A percentile compares a stretch with the other conserved stretches of the same genome.
Evolutionary conservation across 2,113 vertebrate genomes (phyloP).

Genomic region (Nipponia nippon): DNA sequence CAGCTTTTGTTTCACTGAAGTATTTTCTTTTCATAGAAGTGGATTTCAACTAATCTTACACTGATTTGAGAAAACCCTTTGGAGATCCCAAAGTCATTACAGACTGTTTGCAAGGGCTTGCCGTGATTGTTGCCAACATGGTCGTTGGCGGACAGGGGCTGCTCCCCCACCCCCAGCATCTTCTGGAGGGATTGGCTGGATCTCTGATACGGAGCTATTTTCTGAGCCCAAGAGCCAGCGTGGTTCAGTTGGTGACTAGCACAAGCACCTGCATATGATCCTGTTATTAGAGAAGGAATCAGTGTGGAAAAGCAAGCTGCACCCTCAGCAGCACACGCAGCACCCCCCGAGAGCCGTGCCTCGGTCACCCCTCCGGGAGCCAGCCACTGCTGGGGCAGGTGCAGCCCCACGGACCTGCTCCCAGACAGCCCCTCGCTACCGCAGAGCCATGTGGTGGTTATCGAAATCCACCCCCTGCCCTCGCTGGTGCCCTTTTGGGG

Average conservation of each 20-base stretch:
- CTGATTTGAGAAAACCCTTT: neutral
- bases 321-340: rapidly evolving
- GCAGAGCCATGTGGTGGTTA: rapidly evolving
- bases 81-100: neutral
- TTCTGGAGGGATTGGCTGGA: neutral
- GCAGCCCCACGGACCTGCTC: rapidly evolving
- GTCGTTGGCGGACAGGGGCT: rapidly evolving
- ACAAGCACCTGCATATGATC: neutral
- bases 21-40: neutral
- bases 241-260: neutral
- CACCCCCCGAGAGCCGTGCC: neutral
- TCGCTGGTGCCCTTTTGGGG: neutral
- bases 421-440: neutral
- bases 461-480: neutral
- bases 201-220: neutral
- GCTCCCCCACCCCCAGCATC: neutral
- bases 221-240: neutral
- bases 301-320: rapidly evolving
- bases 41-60: neutral
- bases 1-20: neutral
- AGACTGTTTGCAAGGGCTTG: neutral
- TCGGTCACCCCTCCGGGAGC: neutral
- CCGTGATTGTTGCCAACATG: neutral
- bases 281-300: neutral
- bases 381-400: neutral